Percentiles rank a stretch among this genome's conserved stretches.
Evolutionary conservation across 2,797 vertebrate species (phyloP).

Genomic region (Sebastes trivittatus): DNA sequence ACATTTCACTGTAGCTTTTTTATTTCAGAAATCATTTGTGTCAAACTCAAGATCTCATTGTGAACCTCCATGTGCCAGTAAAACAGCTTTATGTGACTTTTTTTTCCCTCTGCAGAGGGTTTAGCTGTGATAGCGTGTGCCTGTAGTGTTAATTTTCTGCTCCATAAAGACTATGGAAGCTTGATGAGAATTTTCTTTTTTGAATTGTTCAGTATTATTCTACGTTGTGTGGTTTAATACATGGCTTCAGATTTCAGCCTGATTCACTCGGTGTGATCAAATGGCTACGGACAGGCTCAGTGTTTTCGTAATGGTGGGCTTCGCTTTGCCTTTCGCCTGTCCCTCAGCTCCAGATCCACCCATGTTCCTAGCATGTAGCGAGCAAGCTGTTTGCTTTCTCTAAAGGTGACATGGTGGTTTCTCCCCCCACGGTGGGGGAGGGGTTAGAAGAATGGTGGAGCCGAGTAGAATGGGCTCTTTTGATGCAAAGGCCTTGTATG

Average conservation of each 20-base stretch:
- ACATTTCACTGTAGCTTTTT: not conserved
- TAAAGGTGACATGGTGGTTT: conserved; percentile 60
- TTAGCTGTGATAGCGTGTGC: conserved; percentile 29
- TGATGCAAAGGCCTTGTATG: conserved; percentile 59
- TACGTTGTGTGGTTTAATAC: conserved; percentile 20
- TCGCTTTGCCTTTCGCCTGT: conserved; percentile 58
- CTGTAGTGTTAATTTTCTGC: conserved; percentile 36
- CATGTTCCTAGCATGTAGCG: conserved; percentile 64
- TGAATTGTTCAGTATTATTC: conserved; percentile 5
- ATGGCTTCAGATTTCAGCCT: conserved; percentile 32
- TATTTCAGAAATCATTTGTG: not conserved
- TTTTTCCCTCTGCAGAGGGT: conserved; percentile 24
- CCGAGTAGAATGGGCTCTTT: conserved; percentile 40
- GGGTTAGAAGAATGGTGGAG: conserved; percentile 10
- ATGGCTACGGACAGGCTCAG: conserved; percentile 46
- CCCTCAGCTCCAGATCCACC: conserved; percentile 58
- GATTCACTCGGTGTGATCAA: conserved; percentile 43
- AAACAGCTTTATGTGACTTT: conserved; percentile 33
- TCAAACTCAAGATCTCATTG: not conserved
- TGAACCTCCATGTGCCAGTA: conserved; percentile 5
- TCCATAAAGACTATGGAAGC: conserved; percentile 21
- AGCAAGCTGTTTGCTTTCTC: conserved; percentile 35
- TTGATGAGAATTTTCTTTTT: conserved; percentile 21
- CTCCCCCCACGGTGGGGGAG: not conserved
- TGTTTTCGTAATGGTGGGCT: conserved; percentile 65